Evolutionary conservation across 2,113 vertebrate genomes (phyloP).

Genomic region (Craseonycteris thonglongyai): DNA sequence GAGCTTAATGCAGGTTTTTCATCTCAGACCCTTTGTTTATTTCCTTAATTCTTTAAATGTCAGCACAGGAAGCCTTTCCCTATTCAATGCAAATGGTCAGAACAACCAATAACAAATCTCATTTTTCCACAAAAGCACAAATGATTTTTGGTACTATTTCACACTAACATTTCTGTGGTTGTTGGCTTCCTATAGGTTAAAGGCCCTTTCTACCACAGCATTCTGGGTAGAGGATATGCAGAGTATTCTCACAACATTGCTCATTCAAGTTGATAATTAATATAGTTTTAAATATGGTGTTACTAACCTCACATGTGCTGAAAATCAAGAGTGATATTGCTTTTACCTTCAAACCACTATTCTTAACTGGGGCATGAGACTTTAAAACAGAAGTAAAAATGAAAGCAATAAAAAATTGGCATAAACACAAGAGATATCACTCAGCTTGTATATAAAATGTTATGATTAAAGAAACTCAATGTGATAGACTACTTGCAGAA

Average conservation of each 20-base stretch:
- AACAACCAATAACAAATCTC: neutral
- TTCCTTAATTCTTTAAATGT: neutral
- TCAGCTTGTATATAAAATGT: neutral
- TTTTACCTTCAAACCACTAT: neutral
- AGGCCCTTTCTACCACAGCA: neutral
- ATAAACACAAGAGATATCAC: neutral
- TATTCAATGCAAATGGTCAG: neutral
- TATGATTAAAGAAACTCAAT: constrained; percentile 8
- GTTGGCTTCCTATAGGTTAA: neutral
- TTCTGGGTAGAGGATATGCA: neutral
- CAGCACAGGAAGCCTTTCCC: neutral
- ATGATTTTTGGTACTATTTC: neutral
- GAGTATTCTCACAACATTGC: neutral
- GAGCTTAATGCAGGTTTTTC: neutral
- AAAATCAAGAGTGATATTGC: neutral
- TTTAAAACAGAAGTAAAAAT: neutral
- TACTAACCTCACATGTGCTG: neutral
- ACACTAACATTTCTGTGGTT: neutral
- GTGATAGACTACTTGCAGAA: neutral
- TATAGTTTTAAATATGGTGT: neutral
- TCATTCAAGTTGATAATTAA: neutral
- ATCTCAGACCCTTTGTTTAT: neutral
- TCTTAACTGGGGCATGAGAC: neutral
- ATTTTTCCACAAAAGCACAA: neutral
- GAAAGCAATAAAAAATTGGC: neutral